Evolutionary conservation across 2,797 vertebrate genomes (phyloP), one percentile per base, ranked within the genome.

Genomic region (Enteromius fasciolatus): DNA sequence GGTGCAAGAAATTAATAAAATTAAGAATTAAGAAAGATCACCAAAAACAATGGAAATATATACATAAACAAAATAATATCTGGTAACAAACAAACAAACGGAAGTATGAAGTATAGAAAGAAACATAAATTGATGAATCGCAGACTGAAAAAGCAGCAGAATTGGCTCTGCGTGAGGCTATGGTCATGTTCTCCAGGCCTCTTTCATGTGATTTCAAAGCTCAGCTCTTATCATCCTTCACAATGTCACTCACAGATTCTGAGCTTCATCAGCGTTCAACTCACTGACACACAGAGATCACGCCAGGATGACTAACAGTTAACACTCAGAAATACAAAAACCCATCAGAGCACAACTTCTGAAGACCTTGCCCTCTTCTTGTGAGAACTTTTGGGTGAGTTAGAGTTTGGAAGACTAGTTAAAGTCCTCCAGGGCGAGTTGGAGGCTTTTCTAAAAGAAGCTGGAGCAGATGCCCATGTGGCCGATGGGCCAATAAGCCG

Each of bases 401-500:
- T 78, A 88, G 80, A 76, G 41, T 66, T 73, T 63, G 54, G 78
- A 72, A 73, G 80, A 83, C 74, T 80, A 68, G 82, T 73, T 83
- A 36, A 83, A 83, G 66, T 39, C 76, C 86, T 85, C 28, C 44
- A 76, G 85, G 87, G 83, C 0, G 10, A 63, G 73, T 70, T 81
- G 17, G 54, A 84, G 83, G 82, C 83, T 69, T 69, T 77, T 59
- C 68, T 28, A 54, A 64, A 83, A 80, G 82, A n/a, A 76, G 70
- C 66, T 41, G 10, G 52, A 61, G 31, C 83, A 85, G 81, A 86
- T 82, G 80, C 68, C 83, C 52, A 81, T 68, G 82, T 46, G 59
- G 23, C 69, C 31, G 3, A 88, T 82, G 82, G 85, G 78, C 66
- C 20, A 63, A 67, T 90, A 88, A 87, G 88, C 89, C 80, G 84